Percentiles rank a stretch among this genome's conserved stretches.
Evolutionary conservation across 2,113 vertebrate species (phyloP).

Genomic region (Pardalotus punctatus): DNA sequence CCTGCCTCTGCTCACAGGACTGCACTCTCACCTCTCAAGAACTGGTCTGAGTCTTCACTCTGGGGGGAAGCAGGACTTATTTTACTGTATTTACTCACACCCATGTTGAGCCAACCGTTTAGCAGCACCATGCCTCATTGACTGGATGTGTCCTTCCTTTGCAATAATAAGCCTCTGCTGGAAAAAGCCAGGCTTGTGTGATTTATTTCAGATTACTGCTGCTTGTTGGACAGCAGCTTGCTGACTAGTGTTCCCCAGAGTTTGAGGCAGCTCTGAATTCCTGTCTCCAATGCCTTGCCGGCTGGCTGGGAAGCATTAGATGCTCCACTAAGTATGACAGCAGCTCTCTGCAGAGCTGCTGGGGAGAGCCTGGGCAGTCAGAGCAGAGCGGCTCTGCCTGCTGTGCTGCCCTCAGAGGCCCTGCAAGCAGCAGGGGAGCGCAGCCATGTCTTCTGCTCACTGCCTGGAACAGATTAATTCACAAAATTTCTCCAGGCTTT

Average conservation of each 20-base stretch:
- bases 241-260: slow-evolving; percentile 56
- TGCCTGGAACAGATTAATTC: slow-evolving; percentile 31
- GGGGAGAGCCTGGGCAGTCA: background rate
- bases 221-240: slow-evolving; percentile 51
- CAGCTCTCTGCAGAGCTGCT: background rate
- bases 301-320: slow-evolving; percentile 38
- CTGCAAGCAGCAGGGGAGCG: background rate
- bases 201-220: slow-evolving; percentile 54
- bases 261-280: slow-evolving; percentile 22
- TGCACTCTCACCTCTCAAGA: background rate
- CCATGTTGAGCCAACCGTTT: background rate
- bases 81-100: slow-evolving; percentile 12
- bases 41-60: background rate
- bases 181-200: background rate
- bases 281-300: background rate
- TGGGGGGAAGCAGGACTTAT: background rate
- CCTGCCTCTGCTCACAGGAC: background rate
- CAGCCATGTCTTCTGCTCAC: background rate
- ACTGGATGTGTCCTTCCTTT: slow-evolving; percentile 25
- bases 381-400: background rate
- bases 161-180: background rate
- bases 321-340: slow-evolving; percentile 56
- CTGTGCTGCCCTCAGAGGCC: background rate
- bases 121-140: slow-evolving; percentile 32
- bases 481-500: background rate